phyloP scores from a whole-genome alignment of 2,888 invertebrate species.

The Aquatica leii region DNA sequence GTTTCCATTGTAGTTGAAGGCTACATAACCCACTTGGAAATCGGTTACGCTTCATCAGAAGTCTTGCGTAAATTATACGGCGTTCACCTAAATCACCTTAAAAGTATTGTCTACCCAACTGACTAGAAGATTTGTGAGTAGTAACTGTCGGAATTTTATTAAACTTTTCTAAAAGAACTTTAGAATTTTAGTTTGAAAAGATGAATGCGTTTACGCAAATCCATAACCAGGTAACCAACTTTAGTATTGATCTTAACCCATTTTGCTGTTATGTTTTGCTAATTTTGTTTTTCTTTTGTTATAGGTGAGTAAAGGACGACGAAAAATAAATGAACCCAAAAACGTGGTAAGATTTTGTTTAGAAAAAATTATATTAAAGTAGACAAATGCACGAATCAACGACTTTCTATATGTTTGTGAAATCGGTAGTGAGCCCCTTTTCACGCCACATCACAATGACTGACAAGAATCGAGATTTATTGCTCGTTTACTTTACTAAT shows the following conservation, averaged over 20 bases:
- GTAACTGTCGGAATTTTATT: slow-evolving; percentile 55
- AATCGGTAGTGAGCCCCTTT: slow-evolving; percentile 43
- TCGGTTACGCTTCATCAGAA: too few species aligned
- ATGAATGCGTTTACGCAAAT: neutral
- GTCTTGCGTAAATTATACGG: slow-evolving; percentile 37
- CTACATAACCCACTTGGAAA: too few species aligned
- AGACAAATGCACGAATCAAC: neutral
- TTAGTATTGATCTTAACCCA: too few species aligned
- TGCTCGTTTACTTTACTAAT: slow-evolving; percentile 61
- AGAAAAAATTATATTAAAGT: too few species aligned
- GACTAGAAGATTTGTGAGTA: slow-evolving; percentile 62
- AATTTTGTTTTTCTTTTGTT: slow-evolving; percentile 32
- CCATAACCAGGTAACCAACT: too few species aligned
- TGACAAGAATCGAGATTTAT: slow-evolving; percentile 62
- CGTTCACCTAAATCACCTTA: slow-evolving; percentile 60
- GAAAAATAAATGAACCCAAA: neutral
- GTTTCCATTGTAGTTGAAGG: too few species aligned
- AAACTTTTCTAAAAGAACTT: slow-evolving; percentile 29
- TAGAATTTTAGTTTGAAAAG: neutral
- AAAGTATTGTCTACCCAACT: slow-evolving; percentile 57
- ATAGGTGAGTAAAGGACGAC: slow-evolving; percentile 44
- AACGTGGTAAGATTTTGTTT: neutral
- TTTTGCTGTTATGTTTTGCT: neutral
- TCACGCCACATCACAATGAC: slow-evolving; percentile 58
- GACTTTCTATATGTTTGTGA: slow-evolving; percentile 20